Evolutionary conservation across 2,888 invertebrate species (phyloP).

Genomic region (Callimorpha dominula): DNA sequence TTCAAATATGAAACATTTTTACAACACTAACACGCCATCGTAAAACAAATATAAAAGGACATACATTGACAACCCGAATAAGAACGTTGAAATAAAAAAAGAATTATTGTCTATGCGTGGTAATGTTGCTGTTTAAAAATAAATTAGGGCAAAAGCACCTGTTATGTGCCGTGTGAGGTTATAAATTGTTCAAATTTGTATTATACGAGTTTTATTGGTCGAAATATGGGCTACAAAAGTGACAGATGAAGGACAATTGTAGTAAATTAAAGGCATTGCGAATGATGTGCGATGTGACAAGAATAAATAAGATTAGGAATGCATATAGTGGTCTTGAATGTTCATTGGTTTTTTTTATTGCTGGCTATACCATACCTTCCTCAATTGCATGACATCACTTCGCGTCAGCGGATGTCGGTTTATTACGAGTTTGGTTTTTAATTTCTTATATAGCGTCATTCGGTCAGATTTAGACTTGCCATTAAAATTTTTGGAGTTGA

Average conservation of each 20-base stretch:
- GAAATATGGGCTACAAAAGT: background rate
- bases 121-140: conserved; percentile 11
- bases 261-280: background rate
- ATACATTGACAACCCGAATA: conserved; percentile 10
- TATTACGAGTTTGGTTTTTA: too few relatives aligned
- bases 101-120: conserved; percentile 19
- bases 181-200: conserved; percentile 8
- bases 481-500: too few relatives aligned
- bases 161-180: background rate
- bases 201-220: background rate
- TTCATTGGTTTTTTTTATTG: background rate
- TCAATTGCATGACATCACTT: too few relatives aligned
- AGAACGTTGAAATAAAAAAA: conserved; percentile 8
- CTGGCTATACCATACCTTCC: too few relatives aligned
- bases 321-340: background rate
- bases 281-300: background rate
- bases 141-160: conserved; percentile 16
- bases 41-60: conserved; percentile 1
- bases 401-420: too few relatives aligned
- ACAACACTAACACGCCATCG: background rate
- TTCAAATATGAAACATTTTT: background rate
- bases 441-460: too few relatives aligned
- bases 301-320: background rate
- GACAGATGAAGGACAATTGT: background rate
- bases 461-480: too few relatives aligned